A percentile compares a stretch with the other conserved stretches of the same genome.
These are phyloP conservation scores for Saguinus imperator DNA, from an alignment of 2,113 vertebrate species.

Conservation along the genomic window DNA sequence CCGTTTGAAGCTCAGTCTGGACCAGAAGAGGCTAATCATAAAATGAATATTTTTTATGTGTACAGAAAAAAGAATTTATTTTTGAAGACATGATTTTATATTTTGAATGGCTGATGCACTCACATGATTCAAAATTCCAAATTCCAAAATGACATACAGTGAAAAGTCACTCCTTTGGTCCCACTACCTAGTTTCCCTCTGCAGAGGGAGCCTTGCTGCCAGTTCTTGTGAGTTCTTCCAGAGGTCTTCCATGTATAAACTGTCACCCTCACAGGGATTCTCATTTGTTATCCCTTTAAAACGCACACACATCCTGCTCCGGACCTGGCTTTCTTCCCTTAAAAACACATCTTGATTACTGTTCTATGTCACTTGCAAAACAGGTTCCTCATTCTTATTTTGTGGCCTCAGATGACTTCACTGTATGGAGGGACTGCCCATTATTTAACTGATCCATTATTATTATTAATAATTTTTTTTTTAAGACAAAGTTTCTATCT, in stretches of 20 bases:
- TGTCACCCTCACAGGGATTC: fast-evolving
- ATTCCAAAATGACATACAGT: not conserved
- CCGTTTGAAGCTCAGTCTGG: not conserved
- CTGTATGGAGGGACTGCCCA: not conserved
- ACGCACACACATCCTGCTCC: not conserved
- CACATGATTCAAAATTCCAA: not conserved
- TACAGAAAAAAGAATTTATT: not conserved
- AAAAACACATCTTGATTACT: not conserved
- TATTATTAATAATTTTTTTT: no score
- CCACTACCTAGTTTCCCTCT: not conserved
- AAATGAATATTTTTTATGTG: not conserved
- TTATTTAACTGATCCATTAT: not conserved
- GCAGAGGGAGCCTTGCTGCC: not conserved
- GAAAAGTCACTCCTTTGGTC: not conserved
- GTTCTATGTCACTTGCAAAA: not conserved
- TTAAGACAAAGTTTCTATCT: no score
- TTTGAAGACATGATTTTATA: not conserved
- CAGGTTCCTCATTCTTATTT: not conserved
- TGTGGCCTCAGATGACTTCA: not conserved
- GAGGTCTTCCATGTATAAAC: not conserved
- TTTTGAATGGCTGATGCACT: not conserved
- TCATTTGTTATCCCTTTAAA: not conserved
- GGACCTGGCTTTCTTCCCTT: not conserved
- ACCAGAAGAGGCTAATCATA: not conserved
- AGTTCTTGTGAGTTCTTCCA: fast-evolving